Conservation (phyloP, 1,140 invertebrate species). For the Zaprionus gabonicus region DNA sequence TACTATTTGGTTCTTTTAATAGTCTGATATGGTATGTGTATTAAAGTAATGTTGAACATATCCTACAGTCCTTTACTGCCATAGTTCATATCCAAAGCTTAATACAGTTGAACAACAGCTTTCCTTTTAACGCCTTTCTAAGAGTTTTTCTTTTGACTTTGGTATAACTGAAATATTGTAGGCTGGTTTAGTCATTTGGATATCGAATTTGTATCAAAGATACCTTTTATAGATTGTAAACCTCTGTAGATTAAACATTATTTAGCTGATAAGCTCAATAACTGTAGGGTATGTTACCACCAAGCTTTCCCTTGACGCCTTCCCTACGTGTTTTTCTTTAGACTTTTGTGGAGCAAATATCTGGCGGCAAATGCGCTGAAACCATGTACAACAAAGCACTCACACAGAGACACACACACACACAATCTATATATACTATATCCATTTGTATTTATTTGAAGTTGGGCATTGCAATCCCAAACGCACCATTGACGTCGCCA, state of each 20-base stretch:
- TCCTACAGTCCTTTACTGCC: not conserved
- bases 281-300: not conserved
- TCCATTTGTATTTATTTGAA: constrained; percentile 44
- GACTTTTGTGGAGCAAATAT: constrained; percentile 27
- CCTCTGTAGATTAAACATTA: too few relatives aligned
- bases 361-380: not conserved
- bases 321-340: constrained; percentile 12
- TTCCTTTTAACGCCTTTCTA: not conserved
- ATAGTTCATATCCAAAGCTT: not conserved
- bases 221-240: too few relatives aligned
- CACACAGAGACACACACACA: not conserved
- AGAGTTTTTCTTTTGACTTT: too few relatives aligned
- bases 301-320: not conserved
- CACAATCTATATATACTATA: constrained; percentile 17
- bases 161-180: not conserved
- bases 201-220: too few relatives aligned
- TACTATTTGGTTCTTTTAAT: not conserved
- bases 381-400: not conserved
- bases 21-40: not conserved
- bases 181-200: too few relatives aligned
- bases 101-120: not conserved
- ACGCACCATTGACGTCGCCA: constrained; percentile 16
- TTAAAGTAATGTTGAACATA: not conserved
- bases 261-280: not conserved
- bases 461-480: constrained; percentile 26